Evolutionary conservation across 2,888 invertebrate genomes (phyloP).

Genomic region (Scaptomyza tumidula): DNA sequence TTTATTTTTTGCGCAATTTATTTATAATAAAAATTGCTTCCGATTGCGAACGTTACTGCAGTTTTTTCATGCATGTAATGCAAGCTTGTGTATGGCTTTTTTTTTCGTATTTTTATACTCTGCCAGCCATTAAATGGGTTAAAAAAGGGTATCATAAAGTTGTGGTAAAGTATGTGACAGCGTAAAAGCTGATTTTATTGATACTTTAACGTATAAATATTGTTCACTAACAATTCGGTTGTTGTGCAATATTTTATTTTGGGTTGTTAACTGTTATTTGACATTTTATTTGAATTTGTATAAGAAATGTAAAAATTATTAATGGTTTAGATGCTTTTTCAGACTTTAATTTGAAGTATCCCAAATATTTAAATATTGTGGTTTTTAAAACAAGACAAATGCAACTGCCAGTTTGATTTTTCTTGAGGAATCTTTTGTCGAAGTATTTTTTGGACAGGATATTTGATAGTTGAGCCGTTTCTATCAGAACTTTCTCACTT

Average conservation of each 20-base stretch:
- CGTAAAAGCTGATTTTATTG: background rate
- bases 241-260: too few relatives aligned
- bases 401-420: too few relatives aligned
- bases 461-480: background rate
- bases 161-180: constrained; percentile 11
- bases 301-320: too few relatives aligned
- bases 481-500: background rate
- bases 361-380: too few relatives aligned
- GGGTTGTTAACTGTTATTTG: too few relatives aligned
- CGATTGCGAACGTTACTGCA: constrained; percentile 62
- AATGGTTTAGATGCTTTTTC: too few relatives aligned
- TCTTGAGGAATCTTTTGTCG: background rate
- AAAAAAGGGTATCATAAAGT: constrained; percentile 21
- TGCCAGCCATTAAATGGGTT: constrained; percentile 14
- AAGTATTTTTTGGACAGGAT: background rate
- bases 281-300: too few relatives aligned
- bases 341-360: too few relatives aligned
- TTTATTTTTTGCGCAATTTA: constrained; percentile 62
- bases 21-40: constrained; percentile 78
- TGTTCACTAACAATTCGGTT: too few relatives aligned
- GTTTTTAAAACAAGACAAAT: too few relatives aligned
- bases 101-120: constrained; percentile 5
- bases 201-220: background rate
- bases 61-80: constrained; percentile 72
- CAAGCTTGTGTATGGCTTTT: constrained; percentile 29